A percentile compares a stretch with the other conserved stretches of the same genome.
These are phyloP conservation scores for Sialia sialis DNA, from an alignment of 2,113 vertebrate genomes.

Conservation along the genomic window DNA sequence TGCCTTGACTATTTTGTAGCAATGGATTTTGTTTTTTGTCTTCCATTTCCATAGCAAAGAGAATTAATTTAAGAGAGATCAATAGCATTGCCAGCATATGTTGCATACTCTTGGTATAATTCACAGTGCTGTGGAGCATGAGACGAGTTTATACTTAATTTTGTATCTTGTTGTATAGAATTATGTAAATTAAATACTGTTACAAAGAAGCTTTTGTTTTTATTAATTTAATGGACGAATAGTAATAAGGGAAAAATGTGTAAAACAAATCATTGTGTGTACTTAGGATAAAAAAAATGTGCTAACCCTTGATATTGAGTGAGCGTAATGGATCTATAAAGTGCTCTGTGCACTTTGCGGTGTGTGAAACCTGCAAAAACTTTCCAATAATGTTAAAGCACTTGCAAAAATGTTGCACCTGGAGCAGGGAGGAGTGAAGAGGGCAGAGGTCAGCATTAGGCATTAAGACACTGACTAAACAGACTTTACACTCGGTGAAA, in stretches of 20 bases:
- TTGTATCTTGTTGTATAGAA: neutral
- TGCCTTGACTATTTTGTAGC: neutral
- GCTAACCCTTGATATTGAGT: neutral
- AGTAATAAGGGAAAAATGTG: neutral
- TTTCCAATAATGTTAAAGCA: conserved; percentile 8
- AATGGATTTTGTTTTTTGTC: neutral
- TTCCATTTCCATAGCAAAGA: conserved; percentile 35
- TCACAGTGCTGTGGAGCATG: neutral
- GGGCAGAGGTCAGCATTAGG: conserved; percentile 79
- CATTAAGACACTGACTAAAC: conserved; percentile 77
- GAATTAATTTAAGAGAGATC: conserved; percentile 25
- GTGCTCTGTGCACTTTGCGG: neutral
- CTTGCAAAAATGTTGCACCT: conserved; percentile 81
- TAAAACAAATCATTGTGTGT: neutral
- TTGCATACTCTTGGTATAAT: neutral
- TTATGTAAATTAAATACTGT: neutral
- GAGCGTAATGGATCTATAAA: neutral
- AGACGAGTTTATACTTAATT: neutral
- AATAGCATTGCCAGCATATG: neutral
- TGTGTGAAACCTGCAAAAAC: conserved; percentile 13
- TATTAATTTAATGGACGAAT: neutral
- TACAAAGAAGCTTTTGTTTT: neutral
- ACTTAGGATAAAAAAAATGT: neutral
- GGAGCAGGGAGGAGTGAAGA: conserved; percentile 77
- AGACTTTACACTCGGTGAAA: conserved; percentile 78